Base-by-base conservation (phyloP, 2,888 invertebrate genomes). In the Apeira syringaria region DNA sequence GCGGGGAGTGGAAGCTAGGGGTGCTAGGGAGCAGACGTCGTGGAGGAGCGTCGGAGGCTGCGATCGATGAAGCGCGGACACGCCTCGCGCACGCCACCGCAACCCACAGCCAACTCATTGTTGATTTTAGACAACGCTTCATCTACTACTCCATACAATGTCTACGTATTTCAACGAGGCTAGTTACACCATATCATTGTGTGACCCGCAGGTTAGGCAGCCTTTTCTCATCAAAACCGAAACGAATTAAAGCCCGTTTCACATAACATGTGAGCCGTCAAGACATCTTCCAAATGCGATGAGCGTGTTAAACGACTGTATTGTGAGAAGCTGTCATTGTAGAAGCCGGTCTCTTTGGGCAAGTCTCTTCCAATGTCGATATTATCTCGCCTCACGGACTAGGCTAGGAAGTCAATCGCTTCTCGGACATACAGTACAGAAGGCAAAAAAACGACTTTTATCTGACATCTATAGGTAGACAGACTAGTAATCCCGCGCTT, bases 51-150 rank as follows among this genome's bases (percentile, higher is more conserved):
- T 77, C 78, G 86, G 88, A 88, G 77, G 85, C 86, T 88, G 85
- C 87, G 88, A 88, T 89, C 88, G 88, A 89, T 88, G 88, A 76
- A 86, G 87, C 87, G 88, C 84, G 84, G 86, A 86, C 88, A 86
- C 88, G 87, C 88, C 88, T 87, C 83, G 87, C 87, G 83, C 83
- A 78, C 79, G 59, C 61, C 69, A 66, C 68, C 72, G 68, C 78
- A 71, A 55, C 73, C 71, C 73, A 63, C 68, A 68, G 59, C 70
- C 59, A 69, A 62, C 78, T 80, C 80, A 80, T 78, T 83, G 81
- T 78, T 77, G 74, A 84, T 82, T 78, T 20, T 20, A 5, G 20
- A 5, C 68, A 54, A 59, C 67, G 62, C 61, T 61, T 54, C 59
- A 57, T 58, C 66, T 43, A 59, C 59, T 56, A 46, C 54, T 55